Evolutionary conservation across 2,888 invertebrate genomes (phyloP).

Genomic region (Drosophila buzzatii): DNA sequence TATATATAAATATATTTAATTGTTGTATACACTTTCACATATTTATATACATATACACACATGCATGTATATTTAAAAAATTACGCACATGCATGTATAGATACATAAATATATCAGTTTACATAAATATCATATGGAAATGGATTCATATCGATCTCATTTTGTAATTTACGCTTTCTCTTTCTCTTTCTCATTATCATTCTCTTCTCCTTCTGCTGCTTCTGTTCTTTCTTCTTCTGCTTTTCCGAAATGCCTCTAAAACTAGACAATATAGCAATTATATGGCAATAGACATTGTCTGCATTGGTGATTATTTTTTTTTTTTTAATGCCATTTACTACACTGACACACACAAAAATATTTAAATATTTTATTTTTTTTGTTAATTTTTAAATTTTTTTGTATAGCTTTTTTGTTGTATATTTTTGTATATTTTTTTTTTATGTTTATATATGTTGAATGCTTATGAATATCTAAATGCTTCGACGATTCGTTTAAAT

Average conservation of each 20-base stretch:
- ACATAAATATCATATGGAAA: conserved; percentile 53
- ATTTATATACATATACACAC: conserved; percentile 52
- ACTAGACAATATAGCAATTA: conserved; percentile 32
- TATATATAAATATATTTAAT: conserved; percentile 61
- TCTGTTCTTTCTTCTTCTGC: not conserved
- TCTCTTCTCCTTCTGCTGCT: conserved; percentile 2
- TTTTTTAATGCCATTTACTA: conserved; percentile 2
- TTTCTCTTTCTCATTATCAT: not conserved
- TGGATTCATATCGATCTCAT: conserved; percentile 8
- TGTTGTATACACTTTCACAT: conserved; percentile 14
- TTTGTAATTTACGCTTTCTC: not conserved
- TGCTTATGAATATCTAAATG: conserved; percentile 24
- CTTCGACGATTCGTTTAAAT: conserved; percentile 22
- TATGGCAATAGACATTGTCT: conserved; percentile 4
- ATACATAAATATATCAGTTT: conserved; percentile 33
- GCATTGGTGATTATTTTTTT: not conserved
- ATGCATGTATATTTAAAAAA: conserved; percentile 36
- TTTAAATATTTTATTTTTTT: not conserved
- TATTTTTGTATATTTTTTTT: not conserved
- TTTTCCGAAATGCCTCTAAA: conserved; percentile 36
- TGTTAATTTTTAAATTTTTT: not conserved
- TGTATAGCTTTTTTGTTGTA: not conserved
- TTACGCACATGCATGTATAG: not conserved
- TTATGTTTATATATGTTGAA: not conserved
- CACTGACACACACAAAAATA: conserved; percentile 16